Percentiles rank a stretch among this genome's conserved stretches.
phyloP scores from a whole-genome alignment of 2,113 vertebrate species.

The Drymodes brunneopygia region DNA sequence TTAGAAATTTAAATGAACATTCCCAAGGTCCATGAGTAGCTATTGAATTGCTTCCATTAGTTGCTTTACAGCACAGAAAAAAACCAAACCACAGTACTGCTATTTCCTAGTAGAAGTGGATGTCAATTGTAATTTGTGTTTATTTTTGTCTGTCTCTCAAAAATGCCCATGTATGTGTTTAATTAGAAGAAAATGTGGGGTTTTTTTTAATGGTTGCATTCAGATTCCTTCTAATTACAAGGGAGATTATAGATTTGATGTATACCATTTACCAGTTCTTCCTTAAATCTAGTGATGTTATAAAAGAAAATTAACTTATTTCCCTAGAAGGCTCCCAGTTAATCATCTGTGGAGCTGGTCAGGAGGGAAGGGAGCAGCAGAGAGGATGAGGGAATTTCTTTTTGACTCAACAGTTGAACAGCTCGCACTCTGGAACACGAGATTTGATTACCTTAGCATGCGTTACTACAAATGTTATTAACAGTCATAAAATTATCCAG shows the following conservation, averaged over 20 bases:
- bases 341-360: constrained; percentile 24
- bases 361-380: not conserved
- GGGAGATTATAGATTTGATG: not conserved
- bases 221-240: not conserved
- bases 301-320: constrained; percentile 20
- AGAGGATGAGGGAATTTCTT: not conserved
- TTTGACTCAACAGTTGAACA: constrained; percentile 1
- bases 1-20: not conserved
- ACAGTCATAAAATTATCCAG: constrained; percentile 41
- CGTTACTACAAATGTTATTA: constrained; percentile 45
- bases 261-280: not conserved
- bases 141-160: constrained; percentile 17
- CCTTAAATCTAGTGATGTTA: not conserved
- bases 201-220: not conserved
- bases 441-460: constrained; percentile 40
- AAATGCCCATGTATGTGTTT: not conserved
- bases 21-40: not conserved
- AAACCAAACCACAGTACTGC: not conserved
- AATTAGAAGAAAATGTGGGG: not conserved
- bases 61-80: not conserved
- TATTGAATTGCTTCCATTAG: not conserved
- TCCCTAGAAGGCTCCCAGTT: not conserved
- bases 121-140: not conserved
- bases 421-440: constrained; percentile 3
- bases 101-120: not conserved